phyloP scores from a whole-genome alignment of 2,113 vertebrate species.

The Otus sunia region DNA sequence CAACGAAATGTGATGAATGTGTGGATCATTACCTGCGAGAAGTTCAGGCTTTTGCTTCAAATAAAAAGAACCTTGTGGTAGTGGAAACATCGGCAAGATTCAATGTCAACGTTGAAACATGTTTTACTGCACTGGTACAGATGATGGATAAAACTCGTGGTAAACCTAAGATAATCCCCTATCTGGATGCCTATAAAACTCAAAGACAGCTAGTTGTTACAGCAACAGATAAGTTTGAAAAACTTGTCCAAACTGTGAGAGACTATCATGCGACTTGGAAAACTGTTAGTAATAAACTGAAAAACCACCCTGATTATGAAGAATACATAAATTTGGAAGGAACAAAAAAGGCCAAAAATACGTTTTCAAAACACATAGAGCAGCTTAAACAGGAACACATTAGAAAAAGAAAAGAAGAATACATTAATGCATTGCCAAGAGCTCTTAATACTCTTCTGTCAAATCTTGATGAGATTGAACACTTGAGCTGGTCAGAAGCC shows the following conservation, averaged over 20 bases:
- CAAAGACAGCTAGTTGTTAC: constrained; percentile 92
- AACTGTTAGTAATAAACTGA: constrained; percentile 89
- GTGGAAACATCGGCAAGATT: constrained; percentile 93
- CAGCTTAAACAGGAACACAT: constrained; percentile 98
- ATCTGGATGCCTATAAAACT: constrained; percentile 93
- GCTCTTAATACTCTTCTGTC: constrained; percentile 91
- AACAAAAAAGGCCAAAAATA: constrained; percentile 90
- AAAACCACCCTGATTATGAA: constrained; percentile 92
- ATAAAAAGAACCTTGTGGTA: constrained; percentile 94
- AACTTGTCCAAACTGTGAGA: constrained; percentile 89
- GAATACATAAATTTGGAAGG: constrained; percentile 96
- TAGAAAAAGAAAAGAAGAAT: constrained; percentile 92
- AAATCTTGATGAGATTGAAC: constrained; percentile 92
- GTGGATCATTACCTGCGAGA: constrained; percentile 97
- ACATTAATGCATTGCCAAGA: constrained; percentile 93
- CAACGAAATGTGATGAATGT: constrained; percentile 96
- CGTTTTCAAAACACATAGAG: constrained; percentile 93
- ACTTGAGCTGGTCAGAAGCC: constrained; percentile 90
- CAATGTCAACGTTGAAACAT: constrained; percentile 91
- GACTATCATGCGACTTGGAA: constrained; percentile 98
- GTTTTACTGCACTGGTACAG: constrained; percentile 93
- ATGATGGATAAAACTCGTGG: constrained; percentile 96
- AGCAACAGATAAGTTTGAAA: constrained; percentile 92
- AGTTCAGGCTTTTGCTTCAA: constrained; percentile 92
- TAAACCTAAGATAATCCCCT: constrained; percentile 96